A percentile compares a stretch with the other conserved stretches of the same genome.
Evolutionary conservation across 2,797 vertebrate genomes (phyloP).

Genomic region (Heliangelus exortis): DNA sequence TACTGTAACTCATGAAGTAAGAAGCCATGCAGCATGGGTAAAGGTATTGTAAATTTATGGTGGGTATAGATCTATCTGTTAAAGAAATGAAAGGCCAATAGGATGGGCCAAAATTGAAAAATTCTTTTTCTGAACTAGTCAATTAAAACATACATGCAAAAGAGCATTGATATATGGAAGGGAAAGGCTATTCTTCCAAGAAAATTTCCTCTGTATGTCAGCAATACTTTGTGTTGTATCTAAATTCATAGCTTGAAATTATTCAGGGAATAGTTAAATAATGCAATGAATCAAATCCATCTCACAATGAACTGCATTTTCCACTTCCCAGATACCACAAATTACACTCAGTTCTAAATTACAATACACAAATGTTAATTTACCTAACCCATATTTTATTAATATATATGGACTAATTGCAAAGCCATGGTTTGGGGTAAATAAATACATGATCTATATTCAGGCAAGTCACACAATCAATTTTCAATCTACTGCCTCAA

Average conservation of each 20-base stretch:
- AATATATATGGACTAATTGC: slow-evolving; percentile 69
- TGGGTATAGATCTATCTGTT: neutral
- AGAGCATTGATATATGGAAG: slow-evolving; percentile 14
- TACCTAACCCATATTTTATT: slow-evolving; percentile 65
- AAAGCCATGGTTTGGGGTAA: slow-evolving; percentile 17
- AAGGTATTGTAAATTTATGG: slow-evolving; percentile 33
- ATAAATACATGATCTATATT: slow-evolving; percentile 61
- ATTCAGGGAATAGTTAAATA: slow-evolving; percentile 57
- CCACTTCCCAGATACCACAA: neutral
- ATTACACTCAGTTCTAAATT: slow-evolving; percentile 61
- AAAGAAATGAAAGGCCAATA: neutral
- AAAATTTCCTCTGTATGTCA: slow-evolving; percentile 38
- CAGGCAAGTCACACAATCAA: slow-evolving; percentile 58
- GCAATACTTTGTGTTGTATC: neutral
- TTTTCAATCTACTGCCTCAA: slow-evolving; percentile 60
- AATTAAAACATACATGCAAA: slow-evolving; percentile 49
- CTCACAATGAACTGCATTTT: slow-evolving; percentile 51
- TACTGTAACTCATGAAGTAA: neutral
- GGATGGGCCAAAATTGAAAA: neutral
- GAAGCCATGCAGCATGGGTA: neutral
- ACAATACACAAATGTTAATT: slow-evolving; percentile 67
- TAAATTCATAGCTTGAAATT: slow-evolving; percentile 66
- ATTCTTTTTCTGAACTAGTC: slow-evolving; percentile 6
- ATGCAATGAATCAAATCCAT: slow-evolving; percentile 37
- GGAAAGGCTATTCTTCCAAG: slow-evolving; percentile 32